Evolutionary conservation across 1,140 invertebrate genomes (phyloP).

Genomic region (Zaprionus kolodkinae): DNA sequence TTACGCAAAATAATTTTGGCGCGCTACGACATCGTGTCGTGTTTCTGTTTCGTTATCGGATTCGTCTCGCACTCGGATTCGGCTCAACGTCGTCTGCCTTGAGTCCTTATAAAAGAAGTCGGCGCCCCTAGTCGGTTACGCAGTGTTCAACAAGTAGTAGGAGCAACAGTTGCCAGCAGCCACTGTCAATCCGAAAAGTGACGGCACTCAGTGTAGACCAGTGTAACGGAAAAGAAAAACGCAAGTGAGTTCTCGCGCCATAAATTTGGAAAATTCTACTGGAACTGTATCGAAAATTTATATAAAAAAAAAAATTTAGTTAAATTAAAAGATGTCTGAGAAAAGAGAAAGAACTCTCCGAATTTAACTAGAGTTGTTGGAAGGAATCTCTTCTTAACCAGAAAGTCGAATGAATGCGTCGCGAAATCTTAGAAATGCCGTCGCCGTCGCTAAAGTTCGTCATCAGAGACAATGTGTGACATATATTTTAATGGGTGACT

Average conservation of each 20-base stretch:
- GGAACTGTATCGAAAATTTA: not conserved
- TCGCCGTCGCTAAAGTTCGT: conserved; percentile 46
- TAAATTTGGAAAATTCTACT: not conserved
- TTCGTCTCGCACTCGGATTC: not conserved
- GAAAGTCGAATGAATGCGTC: conserved; percentile 17
- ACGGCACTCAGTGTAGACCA: conserved; percentile 8
- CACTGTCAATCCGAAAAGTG: conserved; percentile 18
- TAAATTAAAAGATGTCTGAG: not conserved
- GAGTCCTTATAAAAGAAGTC: conserved; percentile 74
- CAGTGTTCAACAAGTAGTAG: conserved; percentile 81
- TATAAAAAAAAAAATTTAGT: not conserved
- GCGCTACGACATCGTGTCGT: conserved; percentile 40
- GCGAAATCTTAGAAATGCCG: conserved; percentile 74
- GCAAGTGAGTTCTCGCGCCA: conserved; percentile 48
- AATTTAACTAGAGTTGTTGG: not conserved
- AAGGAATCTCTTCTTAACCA: not conserved
- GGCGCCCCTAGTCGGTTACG: conserved; percentile 63
- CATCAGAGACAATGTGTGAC: conserved; percentile 32
- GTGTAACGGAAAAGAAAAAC: not conserved
- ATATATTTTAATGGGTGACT: conserved; percentile 12
- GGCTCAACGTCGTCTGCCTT: not conserved
- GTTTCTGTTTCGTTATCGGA: not conserved
- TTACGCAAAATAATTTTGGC: conserved; percentile 66
- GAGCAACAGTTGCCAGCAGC: conserved; percentile 69
- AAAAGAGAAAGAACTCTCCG: not conserved